Evolutionary conservation across 2,888 invertebrate genomes (phyloP), one percentile per base, ranked within the genome.

Genomic region (Drosophila quinaria): DNA sequence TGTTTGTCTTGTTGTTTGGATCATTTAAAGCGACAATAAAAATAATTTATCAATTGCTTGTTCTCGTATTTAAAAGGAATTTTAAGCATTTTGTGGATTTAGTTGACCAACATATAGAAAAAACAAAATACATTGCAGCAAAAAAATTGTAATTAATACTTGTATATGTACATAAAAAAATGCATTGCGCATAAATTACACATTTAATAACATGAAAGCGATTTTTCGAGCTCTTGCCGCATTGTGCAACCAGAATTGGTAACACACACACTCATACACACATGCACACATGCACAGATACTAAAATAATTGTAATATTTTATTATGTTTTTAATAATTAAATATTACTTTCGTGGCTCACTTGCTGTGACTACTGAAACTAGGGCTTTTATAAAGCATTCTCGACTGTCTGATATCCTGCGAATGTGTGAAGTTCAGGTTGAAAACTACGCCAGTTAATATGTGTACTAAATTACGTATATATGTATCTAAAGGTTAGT

Each of bases 311-410:
- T 33, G 13, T 33, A 35, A 33, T 44, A 31, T 44, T 37, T 25
- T 13, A 64, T 61, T 64, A 61, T 55, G 62, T 52, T 81, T 84
- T 84, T 52, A 80, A 81, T 84, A 65, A 68, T 78, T 84, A 63
- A 81, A 84, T 68, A 46, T 42, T 35, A 17, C 22, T 64, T n/a
- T 41, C 41, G 46, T 64, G 46, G 42, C 44, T 42, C n/a, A 62
- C 41, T n/a, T 9, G 9, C 52, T 19, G 19, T 33, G 55, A 19
- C 41, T 39, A 19, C 25, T 52, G 6, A 15, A 52, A 61, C 51
- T 13, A 44, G 42, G 35, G 33, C 42, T 33, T 42, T 22, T 11
- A 39, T 31, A 15, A 13, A 10, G 62, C 37, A 31, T 42, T n/a
- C 39, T 31, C 19, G 31, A 54, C 46, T 31, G 13, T 22, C 13